A percentile compares a stretch with the other conserved stretches of the same genome.
These are phyloP conservation scores for Cyphomyrus plagiostoma DNA, from an alignment of 2,113 vertebrate species.

Conservation along the genomic window DNA sequence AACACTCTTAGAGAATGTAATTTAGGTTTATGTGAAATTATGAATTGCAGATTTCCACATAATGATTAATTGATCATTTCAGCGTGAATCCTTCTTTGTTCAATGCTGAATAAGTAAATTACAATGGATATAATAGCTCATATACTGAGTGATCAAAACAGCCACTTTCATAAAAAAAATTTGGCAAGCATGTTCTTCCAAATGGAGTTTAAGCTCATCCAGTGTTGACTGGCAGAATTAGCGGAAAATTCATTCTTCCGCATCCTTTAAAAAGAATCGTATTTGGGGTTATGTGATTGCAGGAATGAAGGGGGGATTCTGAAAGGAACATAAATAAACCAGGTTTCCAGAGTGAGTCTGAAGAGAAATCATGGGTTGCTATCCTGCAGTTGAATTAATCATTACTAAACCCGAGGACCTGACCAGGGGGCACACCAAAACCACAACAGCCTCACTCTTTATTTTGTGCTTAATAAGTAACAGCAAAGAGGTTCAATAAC, in stretches of 20 bases:
- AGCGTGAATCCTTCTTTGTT: neutral
- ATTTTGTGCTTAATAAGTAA: slow-evolving; percentile 7
- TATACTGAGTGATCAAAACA: neutral
- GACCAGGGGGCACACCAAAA: neutral
- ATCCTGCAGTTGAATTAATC: neutral
- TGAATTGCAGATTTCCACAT: neutral
- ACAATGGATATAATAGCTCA: neutral
- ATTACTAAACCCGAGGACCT: neutral
- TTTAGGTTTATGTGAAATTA: neutral
- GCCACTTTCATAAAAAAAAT: neutral
- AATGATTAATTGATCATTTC: neutral
- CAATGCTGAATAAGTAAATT: neutral
- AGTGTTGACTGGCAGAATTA: neutral
- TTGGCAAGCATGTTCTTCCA: neutral
- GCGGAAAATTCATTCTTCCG: neutral
- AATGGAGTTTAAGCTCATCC: neutral
- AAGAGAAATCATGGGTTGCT: neutral
- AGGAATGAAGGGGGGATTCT: neutral
- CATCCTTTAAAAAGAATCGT: neutral
- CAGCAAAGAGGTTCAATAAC: neutral
- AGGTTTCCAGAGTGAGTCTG: neutral
- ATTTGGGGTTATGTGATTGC: neutral
- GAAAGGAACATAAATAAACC: neutral
- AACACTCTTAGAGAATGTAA: neutral
- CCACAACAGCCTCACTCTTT: neutral